phyloP scores from a whole-genome alignment of 2,888 invertebrate genomes.

The Mythimna vitellina region DNA sequence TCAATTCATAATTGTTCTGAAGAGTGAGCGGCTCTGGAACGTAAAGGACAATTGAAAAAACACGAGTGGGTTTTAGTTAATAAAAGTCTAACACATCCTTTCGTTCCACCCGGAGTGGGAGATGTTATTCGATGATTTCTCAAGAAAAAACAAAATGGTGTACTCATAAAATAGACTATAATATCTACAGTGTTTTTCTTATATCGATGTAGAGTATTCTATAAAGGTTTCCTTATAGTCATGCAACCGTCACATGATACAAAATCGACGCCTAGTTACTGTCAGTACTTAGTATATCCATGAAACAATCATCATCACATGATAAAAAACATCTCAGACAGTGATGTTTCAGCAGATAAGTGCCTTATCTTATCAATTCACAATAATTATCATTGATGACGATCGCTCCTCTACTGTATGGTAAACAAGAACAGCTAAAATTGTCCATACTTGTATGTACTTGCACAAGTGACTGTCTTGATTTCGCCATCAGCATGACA shows the following conservation, averaged over 20 bases:
- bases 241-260: conserved; percentile 59
- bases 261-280: conserved; percentile 28
- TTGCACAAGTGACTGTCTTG: not conserved
- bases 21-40: too few species aligned
- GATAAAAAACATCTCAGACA: conserved; percentile 60
- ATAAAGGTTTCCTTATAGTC: conserved; percentile 8
- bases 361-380: conserved; percentile 56
- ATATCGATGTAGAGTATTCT: not conserved
- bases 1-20: too few species aligned
- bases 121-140: too few species aligned
- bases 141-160: not conserved
- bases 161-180: not conserved
- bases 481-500: not conserved
- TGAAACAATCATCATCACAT: conserved; percentile 43
- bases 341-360: conserved; percentile 41
- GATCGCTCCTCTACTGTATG: conserved; percentile 12
- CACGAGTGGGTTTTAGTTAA: too few species aligned
- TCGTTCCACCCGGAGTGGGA: too few species aligned
- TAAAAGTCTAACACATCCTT: too few species aligned
- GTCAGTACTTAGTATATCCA: conserved; percentile 32
- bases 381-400: conserved; percentile 48
- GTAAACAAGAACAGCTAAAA: conserved; percentile 20
- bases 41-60: too few species aligned
- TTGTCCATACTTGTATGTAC: not conserved
- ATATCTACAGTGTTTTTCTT: not conserved